These are phyloP conservation scores for Agriopis marginaria DNA, from an alignment of 2,888 invertebrate genomes.

Conservation along the genomic window DNA sequence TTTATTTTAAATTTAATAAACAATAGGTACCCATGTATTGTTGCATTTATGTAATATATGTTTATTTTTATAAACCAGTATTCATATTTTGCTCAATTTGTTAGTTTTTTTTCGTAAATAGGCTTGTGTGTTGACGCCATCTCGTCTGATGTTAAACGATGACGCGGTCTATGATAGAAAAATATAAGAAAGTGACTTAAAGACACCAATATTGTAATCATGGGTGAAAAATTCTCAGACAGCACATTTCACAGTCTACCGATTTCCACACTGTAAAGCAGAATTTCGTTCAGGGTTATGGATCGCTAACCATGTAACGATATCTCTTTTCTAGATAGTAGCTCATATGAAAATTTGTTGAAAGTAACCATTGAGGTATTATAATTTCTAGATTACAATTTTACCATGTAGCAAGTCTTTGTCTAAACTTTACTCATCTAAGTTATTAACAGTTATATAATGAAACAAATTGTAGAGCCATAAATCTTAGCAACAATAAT, in stretches of 20 bases:
- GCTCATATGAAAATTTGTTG: neutral
- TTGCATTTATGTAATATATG: too few species aligned
- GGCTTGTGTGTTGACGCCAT: too few species aligned
- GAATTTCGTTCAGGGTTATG: too few species aligned
- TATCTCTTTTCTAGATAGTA: neutral
- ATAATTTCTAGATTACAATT: neutral
- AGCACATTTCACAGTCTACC: too few species aligned
- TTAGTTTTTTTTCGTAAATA: too few species aligned
- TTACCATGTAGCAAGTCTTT: neutral
- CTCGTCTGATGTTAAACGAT: too few species aligned
- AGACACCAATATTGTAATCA: too few species aligned
- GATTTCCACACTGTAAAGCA: too few species aligned
- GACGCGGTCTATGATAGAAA: too few species aligned
- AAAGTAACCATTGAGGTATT: neutral
- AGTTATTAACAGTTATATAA: conserved; percentile 10
- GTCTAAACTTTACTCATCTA: neutral
- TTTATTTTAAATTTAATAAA: neutral
- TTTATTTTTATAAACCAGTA: neutral
- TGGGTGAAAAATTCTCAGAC: too few species aligned
- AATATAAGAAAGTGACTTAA: too few species aligned
- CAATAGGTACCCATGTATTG: neutral
- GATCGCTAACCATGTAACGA: neutral
- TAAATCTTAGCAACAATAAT: conserved; percentile 17
- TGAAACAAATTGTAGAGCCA: conserved; percentile 1
- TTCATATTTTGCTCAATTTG: too few species aligned